phyloP scores from a whole-genome alignment of 1,140 invertebrate genomes.

The Bombus waltoni region DNA sequence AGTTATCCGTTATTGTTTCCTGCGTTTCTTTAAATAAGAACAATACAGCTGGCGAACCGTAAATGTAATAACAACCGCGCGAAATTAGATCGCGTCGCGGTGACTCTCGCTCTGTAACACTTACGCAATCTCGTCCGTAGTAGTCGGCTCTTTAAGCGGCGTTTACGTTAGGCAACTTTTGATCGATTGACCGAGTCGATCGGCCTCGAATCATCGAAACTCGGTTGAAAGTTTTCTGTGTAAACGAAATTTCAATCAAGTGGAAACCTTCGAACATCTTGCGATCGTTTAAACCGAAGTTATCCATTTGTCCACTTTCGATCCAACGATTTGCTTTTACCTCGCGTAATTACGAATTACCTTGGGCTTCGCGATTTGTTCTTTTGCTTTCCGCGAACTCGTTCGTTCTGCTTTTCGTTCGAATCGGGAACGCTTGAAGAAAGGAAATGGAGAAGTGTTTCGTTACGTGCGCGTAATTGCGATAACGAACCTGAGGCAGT shows the following conservation, averaged over 20 bases:
- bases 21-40: constrained; percentile 38
- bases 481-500: neutral
- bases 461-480: constrained; percentile 6
- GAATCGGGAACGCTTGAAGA: neutral
- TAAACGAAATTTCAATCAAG: too few relatives aligned
- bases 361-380: neutral
- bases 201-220: too few relatives aligned
- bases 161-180: neutral
- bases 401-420: neutral
- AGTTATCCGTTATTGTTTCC: constrained; percentile 51
- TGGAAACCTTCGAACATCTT: too few relatives aligned
- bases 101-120: constrained; percentile 4
- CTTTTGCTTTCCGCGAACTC: neutral
- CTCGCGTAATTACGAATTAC: neutral
- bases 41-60: constrained; percentile 23
- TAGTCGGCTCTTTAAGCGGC: neutral
- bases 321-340: too few relatives aligned
- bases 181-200: too few relatives aligned
- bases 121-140: constrained; percentile 5
- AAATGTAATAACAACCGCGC: constrained; percentile 28
- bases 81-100: constrained; percentile 5
- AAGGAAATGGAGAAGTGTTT: neutral
- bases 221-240: too few relatives aligned
- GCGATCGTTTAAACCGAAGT: too few relatives aligned
- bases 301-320: too few relatives aligned